phyloP scores from a whole-genome alignment of 1,140 invertebrate species.

The Aethina tumida region DNA sequence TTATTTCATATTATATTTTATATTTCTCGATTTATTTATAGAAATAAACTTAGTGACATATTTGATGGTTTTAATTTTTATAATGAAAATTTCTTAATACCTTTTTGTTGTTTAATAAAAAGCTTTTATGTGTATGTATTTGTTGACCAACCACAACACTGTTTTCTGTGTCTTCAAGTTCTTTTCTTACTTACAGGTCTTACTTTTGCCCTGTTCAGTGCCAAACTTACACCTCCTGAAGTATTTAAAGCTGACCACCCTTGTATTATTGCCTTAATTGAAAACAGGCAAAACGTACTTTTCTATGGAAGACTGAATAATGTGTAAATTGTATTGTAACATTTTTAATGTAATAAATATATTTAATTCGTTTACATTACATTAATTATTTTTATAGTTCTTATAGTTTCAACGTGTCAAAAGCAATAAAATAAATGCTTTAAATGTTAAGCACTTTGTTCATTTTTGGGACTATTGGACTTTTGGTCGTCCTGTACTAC shows the following conservation, averaged over 20 bases:
- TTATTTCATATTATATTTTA: too few relatives aligned
- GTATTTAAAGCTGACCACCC: conserved; percentile 12
- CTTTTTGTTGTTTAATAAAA: neutral
- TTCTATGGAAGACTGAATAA: conserved; percentile 10
- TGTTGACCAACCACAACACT: too few relatives aligned
- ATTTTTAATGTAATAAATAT: neutral
- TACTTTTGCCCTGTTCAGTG: neutral
- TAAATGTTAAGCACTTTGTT: neutral
- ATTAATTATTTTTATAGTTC: neutral
- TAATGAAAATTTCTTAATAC: neutral
- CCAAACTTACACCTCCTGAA: neutral
- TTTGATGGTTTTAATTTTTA: neutral
- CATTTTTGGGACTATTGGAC: neutral
- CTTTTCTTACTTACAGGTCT: conserved; percentile 5
- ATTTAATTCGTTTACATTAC: neutral
- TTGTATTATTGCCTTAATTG: conserved; percentile 9
- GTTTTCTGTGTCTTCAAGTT: neutral
- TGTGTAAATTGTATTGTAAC: neutral
- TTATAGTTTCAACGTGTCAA: neutral
- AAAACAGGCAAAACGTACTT: conserved; percentile 1
- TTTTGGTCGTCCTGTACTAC: neutral
- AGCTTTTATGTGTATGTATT: too few relatives aligned
- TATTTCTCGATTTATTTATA: too few relatives aligned
- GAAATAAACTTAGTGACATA: too few relatives aligned
- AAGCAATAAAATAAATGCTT: neutral